Evolutionary conservation across 30 jellyfish, hydroid and myxozoan genomes (phyloP), one percentile per base, ranked within the genome.

Genomic region (Clytia hemisphaerica): DNA sequence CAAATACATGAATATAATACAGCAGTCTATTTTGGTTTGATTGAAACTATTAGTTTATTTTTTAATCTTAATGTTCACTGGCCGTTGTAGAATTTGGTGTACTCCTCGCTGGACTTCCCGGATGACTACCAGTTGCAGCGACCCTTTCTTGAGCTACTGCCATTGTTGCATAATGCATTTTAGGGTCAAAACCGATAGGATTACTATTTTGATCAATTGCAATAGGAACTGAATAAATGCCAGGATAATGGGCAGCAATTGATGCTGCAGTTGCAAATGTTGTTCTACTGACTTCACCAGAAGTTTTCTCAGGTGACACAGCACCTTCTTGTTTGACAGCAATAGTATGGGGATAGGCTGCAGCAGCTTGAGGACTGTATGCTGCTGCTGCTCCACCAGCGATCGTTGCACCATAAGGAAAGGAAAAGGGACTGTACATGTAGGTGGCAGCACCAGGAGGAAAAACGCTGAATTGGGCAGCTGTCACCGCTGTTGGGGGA

Each of bases 371-470:
- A 6, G 78, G 15, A 21, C 86, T 72, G 30, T 75, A 79, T 28
- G 95, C 88, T 4, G 75, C 48, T 53, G 46, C 67, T 6, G 93
- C 82, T 22, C 86, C 93, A 60, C 93, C 45, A 9, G 82, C 78
- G 30, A 86, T 60, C n/a, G n/a, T n/a, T n/a, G n/a, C n/a, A n/a
- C n/a, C n/a, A 28, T 78, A 86, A 10, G 96, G 93, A 36, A 86
- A 86, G 6, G 73, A 71, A 33, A 86, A 79, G 16, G 96, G 93
- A 57, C 93, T 86, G 70, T 79, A 86, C 96, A 86, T 86, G 67
- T 80, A 73, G 16, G 94, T 66, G 9, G 96, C 80, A 24, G 65
- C 60, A 32, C 84, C 94, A 24, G 92, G 60, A 45, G 49, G 72
- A 14, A 73, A 83, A 67, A 73, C 50, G 49, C 54, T 21, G 37